Conservation (phyloP, 2,888 invertebrate genomes). For the Volucella bombylans region DNA sequence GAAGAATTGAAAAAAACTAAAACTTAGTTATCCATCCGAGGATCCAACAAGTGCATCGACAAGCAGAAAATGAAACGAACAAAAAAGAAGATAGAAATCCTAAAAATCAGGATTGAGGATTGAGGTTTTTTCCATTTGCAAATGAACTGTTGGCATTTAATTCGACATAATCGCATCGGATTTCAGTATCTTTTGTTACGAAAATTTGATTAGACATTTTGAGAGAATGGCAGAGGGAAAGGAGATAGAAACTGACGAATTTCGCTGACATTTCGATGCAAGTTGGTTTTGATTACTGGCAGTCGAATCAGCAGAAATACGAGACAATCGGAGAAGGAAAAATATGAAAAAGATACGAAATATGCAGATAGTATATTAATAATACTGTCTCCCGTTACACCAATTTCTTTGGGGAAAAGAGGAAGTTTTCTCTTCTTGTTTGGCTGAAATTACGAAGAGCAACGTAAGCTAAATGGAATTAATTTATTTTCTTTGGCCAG, state of each 20-base stretch:
- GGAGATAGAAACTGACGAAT: background rate
- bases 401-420: too few relatives aligned
- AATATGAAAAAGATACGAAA: background rate
- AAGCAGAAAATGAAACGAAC: conserved; percentile 29
- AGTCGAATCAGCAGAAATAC: conserved; percentile 48
- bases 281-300: conserved; percentile 53
- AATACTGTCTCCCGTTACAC: background rate
- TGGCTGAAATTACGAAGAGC: too few relatives aligned
- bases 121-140: background rate
- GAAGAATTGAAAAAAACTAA: conserved; percentile 13
- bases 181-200: conserved; percentile 43
- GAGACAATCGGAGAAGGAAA: background rate
- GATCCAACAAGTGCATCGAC: conserved; percentile 32
- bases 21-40: conserved; percentile 52
- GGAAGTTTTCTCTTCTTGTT: too few relatives aligned
- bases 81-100: background rate
- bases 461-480: too few relatives aligned
- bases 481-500: too few relatives aligned
- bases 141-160: conserved; percentile 41
- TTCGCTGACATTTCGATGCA: conserved; percentile 34
- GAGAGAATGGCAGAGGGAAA: background rate
- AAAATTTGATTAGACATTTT: conserved; percentile 40
- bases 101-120: too few relatives aligned
- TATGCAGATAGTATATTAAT: conserved; percentile 10
- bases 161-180: conserved; percentile 38